Conservation (phyloP, 2,888 invertebrate species). For the Steinernema hermaphroditum region DNA sequence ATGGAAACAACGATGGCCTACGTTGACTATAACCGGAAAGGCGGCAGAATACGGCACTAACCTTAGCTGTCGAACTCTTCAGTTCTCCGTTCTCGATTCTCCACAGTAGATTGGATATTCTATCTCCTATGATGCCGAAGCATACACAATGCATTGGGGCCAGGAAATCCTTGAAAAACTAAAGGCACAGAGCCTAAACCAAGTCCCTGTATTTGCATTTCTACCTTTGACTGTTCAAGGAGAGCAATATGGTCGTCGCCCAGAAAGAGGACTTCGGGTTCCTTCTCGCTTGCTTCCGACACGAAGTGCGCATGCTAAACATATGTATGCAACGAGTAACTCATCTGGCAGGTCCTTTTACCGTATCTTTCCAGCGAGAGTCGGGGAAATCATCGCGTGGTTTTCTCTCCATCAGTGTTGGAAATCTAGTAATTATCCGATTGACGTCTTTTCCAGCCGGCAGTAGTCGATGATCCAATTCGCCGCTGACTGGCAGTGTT, state of each 20-base stretch:
- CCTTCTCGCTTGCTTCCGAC: conserved; percentile 82
- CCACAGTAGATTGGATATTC: conserved; percentile 87
- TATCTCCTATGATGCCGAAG: conserved; percentile 85
- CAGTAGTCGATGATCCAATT: conserved; percentile 10
- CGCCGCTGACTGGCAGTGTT: neutral
- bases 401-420: neutral
- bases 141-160: conserved; percentile 88
- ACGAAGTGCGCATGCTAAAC: conserved; percentile 81
- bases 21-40: conserved; percentile 56
- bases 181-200: too few species aligned
- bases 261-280: conserved; percentile 87
- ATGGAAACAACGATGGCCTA: conserved; percentile 83
- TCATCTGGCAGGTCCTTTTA: neutral
- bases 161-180: conserved; percentile 85
- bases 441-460: neutral
- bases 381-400: conserved; percentile 19
- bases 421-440: neutral
- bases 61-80: conserved; percentile 85
- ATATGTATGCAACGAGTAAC: neutral
- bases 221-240: conserved; percentile 77
- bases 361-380: conserved; percentile 20
- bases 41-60: conserved; percentile 63
- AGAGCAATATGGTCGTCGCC: conserved; percentile 86
- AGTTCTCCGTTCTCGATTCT: conserved; percentile 85
- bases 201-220: too few species aligned